Evolutionary conservation across 2,797 vertebrate species (phyloP), one percentile per base, ranked within the genome.

Genomic region (Liasis olivaceus): DNA sequence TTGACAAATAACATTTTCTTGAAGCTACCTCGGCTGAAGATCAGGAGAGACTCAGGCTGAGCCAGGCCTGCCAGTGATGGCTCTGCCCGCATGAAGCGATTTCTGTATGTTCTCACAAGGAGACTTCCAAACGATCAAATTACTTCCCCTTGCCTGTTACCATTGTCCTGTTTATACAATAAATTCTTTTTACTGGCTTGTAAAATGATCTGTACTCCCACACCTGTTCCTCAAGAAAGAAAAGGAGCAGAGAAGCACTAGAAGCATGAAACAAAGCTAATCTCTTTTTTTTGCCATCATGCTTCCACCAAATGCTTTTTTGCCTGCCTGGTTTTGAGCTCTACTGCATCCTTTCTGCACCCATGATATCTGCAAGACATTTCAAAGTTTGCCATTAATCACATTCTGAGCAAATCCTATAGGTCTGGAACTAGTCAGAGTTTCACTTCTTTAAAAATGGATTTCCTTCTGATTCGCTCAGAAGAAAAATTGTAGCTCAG

Each of bases 241-340:
- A 87, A 92, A 58, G 0, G 0, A 62, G 69, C 28, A 92, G 31
- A 86, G 93, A 63, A n/a, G 22, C 20, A 22, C 77, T 54, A 88
- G 90, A 62, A 69, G 87, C 54, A 58, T 20, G 51, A 93, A 90
- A 95, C 62, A 64, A 42, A 1, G 8, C 87, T 59, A 64, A 85
- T 63, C 14, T 31, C 20, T 64, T 26, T 66, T 26, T 2, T 15
- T 59, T 1, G 56, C 31, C 1, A 0, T 85, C 59, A 13, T 66
- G 47, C 22, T 60, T 59, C 15, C 64, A 51, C 7, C 13, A 36
- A 81, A 81, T 51, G 36, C 31, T 0, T n/a, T 64, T 6, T 26
- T 64, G 59, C 22, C 28, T 58, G 54, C 15, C 28, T 89, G 56
- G 26, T 28, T n/a, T 85, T 85, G 22, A 28, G 20, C 13, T 72